Base-by-base conservation (phyloP, 1,140 invertebrate genomes). In the Caenorhabditis inopinata region DNA sequence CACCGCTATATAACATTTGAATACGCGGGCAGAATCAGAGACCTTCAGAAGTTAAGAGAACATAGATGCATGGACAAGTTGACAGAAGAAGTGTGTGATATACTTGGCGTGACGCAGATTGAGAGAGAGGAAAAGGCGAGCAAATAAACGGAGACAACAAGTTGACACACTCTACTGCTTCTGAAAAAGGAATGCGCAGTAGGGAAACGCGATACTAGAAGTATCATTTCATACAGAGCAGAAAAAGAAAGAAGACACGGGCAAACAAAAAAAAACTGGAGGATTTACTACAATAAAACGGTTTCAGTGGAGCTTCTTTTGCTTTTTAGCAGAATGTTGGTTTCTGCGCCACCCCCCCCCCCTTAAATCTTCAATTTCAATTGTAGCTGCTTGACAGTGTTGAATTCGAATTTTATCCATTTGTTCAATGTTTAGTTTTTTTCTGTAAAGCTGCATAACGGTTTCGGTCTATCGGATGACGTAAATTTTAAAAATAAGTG, bases 121-220 rank as follows among this genome's bases (percentile, higher is more conserved):
- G 11, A 68, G 58, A 68, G 32, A 68, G 32, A 16, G 29, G 23
- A n/a, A 29, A 16, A 32, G 21, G 32, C 32, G 38, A 68, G 38
- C 21, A 68, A 68, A 68, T 68, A 68, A 32, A 38, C n/a, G 27
- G 49, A 25, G 7, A 68, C 58, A 68, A 68, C 58, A 42, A 68
- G 58, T 68, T 68, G 58, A 42, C 58, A 32, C 51, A 32, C 32
- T 68, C 32, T 68, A 32, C 16, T 38, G 38, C 29, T 68, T 68
- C 58, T 68, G 58, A 42, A 68, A 68, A 68, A 68, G 58, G 58
- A 68, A 68, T 68, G 58, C 58, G n/a, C 58, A 68, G 21, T 11
- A 68, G 27, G 5, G 58, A 68, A 68, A 68, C 38, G 16, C 32
- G 58, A 68, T 68, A 68, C 58, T 7, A 16, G 29, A 25, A 11